phyloP scores from a whole-genome alignment of 37 sponge, comb jelly and placozoan genomes.

The Chondrilla cf. caribensis region DNA sequence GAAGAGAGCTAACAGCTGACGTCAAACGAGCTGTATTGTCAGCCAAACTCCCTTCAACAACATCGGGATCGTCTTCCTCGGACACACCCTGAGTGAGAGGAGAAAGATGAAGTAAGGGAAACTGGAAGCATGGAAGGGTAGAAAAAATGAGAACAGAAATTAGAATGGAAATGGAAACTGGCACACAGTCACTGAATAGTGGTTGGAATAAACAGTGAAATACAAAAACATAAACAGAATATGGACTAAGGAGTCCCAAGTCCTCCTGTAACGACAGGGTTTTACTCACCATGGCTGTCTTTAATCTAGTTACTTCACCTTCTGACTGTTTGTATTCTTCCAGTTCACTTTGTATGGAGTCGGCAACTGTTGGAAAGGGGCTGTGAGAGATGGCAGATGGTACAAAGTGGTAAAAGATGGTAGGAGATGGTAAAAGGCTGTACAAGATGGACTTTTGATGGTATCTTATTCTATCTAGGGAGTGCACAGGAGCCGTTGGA shows the following conservation, averaged over 20 bases:
- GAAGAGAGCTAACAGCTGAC: slow-evolving; percentile 87
- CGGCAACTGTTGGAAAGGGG: slow-evolving; percentile 97
- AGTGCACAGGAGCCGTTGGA: not conserved
- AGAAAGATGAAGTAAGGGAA: not conserved
- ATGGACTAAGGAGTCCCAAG: too few species aligned
- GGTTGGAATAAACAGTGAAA: too few species aligned
- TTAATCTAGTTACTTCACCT: slow-evolving; percentile 88
- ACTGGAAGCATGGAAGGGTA: too few species aligned
- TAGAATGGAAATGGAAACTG: too few species aligned
- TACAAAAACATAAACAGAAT: too few species aligned
- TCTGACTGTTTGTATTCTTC: slow-evolving; percentile 83
- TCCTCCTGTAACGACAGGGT: not conserved
- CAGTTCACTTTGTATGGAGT: slow-evolving; percentile 86
- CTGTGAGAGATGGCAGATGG: slow-evolving; percentile 39
- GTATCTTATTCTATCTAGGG: too few species aligned
- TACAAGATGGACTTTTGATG: too few species aligned
- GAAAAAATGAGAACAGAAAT: not conserved
- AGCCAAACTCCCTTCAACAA: slow-evolving; percentile 46
- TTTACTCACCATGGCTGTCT: slow-evolving; percentile 74
- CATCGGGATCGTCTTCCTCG: slow-evolving; percentile 61
- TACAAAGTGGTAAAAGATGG: too few species aligned
- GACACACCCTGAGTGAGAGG: slow-evolving; percentile 54
- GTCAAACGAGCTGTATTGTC: slow-evolving; percentile 83
- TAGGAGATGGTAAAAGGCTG: too few species aligned
- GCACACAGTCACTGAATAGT: too few species aligned